Evolutionary conservation across 53 echinoderm and acorn worm genomes (phyloP).

Genomic region (Antedon mediterranea): DNA sequence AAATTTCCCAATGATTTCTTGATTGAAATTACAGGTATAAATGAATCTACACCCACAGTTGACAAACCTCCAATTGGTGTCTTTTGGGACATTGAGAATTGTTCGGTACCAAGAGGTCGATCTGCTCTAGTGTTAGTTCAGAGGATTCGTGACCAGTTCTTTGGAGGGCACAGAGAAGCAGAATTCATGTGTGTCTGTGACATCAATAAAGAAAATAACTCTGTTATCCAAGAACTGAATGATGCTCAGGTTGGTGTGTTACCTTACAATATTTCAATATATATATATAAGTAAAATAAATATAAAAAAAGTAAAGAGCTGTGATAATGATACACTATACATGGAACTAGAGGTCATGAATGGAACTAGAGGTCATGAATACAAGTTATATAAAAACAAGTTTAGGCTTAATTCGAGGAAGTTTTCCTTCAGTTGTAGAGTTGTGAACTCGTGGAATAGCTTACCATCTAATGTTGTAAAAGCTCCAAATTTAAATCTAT

Average conservation of each 20-base stretch:
- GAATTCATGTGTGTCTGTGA: constrained; percentile 99
- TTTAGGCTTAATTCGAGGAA: no score
- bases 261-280: no score
- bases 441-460: no score
- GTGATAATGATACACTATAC: no score
- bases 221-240: constrained; percentile 85
- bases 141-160: constrained; percentile 72
- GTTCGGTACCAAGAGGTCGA: constrained; percentile 76
- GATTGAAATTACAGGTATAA: background rate
- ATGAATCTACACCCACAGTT: background rate
- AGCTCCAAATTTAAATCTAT: no score
- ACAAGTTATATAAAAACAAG: no score
- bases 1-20: background rate
- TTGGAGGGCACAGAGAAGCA: constrained; percentile 70
- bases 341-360: no score
- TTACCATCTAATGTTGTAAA: no score
- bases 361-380: no score
- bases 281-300: no score
- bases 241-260: constrained; percentile 66
- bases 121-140: constrained; percentile 81
- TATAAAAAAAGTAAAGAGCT: no score
- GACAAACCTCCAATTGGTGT: constrained; percentile 68
- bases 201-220: constrained; percentile 74
- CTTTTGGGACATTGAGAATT: constrained; percentile 99
- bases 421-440: no score